Percentiles rank a stretch among this genome's conserved stretches.
These are phyloP conservation scores for Heliconius himera DNA, from an alignment of 1,140 invertebrate species.

Conservation along the genomic window DNA sequence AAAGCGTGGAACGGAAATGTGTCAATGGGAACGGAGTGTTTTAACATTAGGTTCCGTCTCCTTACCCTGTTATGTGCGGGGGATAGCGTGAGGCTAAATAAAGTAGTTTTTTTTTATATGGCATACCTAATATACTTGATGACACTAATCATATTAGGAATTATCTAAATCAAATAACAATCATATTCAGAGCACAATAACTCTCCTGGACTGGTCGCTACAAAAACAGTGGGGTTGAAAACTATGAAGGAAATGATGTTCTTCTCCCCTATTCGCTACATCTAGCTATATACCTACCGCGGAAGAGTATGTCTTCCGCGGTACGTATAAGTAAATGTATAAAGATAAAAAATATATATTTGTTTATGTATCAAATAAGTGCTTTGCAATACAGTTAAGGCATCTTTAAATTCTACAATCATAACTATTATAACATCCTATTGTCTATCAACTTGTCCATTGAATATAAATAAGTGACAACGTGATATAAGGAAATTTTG, in stretches of 20 bases:
- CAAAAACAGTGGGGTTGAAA: too few relatives aligned
- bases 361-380: neutral
- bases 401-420: conserved; percentile 14
- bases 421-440: conserved; percentile 24
- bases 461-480: conserved; percentile 24
- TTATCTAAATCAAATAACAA: too few relatives aligned
- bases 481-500: conserved; percentile 22
- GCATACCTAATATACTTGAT: too few relatives aligned
- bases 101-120: too few relatives aligned
- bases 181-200: too few relatives aligned
- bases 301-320: neutral
- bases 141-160: too few relatives aligned
- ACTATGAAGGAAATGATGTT: too few relatives aligned
- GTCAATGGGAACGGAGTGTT: neutral
- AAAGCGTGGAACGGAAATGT: too few relatives aligned
- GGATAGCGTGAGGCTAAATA: neutral
- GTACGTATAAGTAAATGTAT: neutral
- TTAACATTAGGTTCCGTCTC: too few relatives aligned
- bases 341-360: neutral
- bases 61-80: neutral
- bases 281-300: neutral
- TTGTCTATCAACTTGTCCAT: conserved; percentile 17
- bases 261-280: too few relatives aligned
- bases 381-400: neutral
- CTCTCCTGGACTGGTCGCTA: too few relatives aligned